Percentiles rank a stretch among this genome's conserved stretches.
These are phyloP conservation scores for Caenorhabditis briggsae DNA, from an alignment of 1,140 invertebrate species.

Conservation along the genomic window DNA sequence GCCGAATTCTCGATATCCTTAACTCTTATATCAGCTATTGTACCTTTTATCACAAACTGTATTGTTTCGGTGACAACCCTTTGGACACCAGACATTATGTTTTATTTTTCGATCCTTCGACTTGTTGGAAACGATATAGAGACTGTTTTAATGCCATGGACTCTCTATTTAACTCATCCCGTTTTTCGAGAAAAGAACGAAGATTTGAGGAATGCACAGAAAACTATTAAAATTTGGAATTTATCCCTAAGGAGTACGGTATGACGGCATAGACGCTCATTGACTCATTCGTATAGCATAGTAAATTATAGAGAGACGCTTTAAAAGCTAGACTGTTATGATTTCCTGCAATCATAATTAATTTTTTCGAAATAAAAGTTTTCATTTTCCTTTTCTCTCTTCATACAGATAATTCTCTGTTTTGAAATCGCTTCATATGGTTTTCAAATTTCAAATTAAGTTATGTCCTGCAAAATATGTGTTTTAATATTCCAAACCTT, in stretches of 20 bases:
- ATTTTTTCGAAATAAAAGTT: too few relatives aligned
- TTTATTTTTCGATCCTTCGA: neutral
- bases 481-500: too few relatives aligned
- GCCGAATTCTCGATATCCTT: neutral
- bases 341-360: too few relatives aligned
- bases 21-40: neutral
- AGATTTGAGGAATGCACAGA: neutral
- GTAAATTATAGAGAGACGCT: too few relatives aligned
- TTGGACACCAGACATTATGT: neutral
- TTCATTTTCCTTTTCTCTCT: too few relatives aligned
- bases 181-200: neutral
- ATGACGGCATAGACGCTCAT: neutral
- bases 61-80: neutral
- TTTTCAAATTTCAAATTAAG: too few relatives aligned
- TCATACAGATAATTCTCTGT: too few relatives aligned
- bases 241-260: neutral
- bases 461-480: too few relatives aligned
- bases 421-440: too few relatives aligned
- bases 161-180: neutral
- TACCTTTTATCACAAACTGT: neutral
- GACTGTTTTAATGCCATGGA: constrained; percentile 12
- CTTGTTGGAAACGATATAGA: neutral
- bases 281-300: too few relatives aligned
- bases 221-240: neutral
- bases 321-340: too few relatives aligned